Evolutionary conservation across 1,140 invertebrate species (phyloP).

Genomic region (Drosophila fuyamai): DNA sequence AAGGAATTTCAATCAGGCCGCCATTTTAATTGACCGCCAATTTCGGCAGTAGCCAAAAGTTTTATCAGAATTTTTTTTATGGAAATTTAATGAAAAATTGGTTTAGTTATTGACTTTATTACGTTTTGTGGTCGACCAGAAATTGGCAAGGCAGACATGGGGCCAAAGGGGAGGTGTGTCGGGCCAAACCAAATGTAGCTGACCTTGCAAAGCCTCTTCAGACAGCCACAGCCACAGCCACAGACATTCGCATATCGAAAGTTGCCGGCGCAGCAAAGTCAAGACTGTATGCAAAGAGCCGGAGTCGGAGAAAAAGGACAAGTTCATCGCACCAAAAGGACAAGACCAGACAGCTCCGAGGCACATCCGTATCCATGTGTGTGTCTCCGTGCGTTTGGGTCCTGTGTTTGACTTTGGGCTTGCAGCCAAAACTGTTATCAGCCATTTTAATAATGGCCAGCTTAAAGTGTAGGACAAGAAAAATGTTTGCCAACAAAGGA

Average conservation of each 20-base stretch:
- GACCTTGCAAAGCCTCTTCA: conserved; percentile 59
- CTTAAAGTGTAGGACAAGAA: conserved; percentile 81
- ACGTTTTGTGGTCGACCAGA: conserved; percentile 56
- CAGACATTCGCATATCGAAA: conserved; percentile 50
- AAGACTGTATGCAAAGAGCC: conserved; percentile 42
- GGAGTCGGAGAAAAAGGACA: conserved; percentile 40
- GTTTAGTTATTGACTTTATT: conserved; percentile 68
- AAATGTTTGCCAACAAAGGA: conserved; percentile 78
- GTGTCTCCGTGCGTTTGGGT: conserved; percentile 32
- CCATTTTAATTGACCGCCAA: conserved; percentile 67
- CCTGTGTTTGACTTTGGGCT: conserved; percentile 74
- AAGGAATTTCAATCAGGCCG: conserved; percentile 32
- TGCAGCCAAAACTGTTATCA: conserved; percentile 79
- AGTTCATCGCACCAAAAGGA: conserved; percentile 76
- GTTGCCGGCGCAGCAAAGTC: conserved; percentile 58
- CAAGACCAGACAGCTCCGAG: conserved; percentile 66
- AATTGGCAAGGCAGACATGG: conserved; percentile 1
- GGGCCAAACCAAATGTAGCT: conserved; percentile 35
- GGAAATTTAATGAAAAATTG: conserved; percentile 46
- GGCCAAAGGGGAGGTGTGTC: background rate
- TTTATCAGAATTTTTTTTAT: background rate
- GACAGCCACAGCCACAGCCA: conserved; percentile 48
- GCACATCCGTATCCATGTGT: conserved; percentile 46
- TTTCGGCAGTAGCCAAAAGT: conserved; percentile 14
- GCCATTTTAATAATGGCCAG: conserved; percentile 80